A percentile compares a stretch with the other conserved stretches of the same genome.
These are phyloP conservation scores for Blennius ocellaris DNA, from an alignment of 2,113 vertebrate genomes.

Conservation along the genomic window DNA sequence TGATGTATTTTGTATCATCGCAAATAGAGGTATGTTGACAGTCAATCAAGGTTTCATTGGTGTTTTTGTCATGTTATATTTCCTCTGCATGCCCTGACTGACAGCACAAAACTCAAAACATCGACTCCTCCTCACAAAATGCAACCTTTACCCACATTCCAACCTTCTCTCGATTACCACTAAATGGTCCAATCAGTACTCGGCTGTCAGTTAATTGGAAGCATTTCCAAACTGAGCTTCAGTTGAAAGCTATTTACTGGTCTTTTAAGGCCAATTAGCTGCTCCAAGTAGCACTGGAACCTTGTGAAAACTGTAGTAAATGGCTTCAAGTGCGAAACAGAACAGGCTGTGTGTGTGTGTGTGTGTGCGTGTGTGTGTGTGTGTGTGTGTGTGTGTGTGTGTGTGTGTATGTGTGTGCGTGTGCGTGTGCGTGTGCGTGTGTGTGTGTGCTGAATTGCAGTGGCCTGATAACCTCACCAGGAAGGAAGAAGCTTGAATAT, in stretches of 20 bases:
- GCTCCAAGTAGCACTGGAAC: slow-evolving; percentile 1
- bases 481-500: not conserved
- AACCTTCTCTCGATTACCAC: slow-evolving; percentile 39
- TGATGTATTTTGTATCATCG: not conserved
- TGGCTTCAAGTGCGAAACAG: not conserved
- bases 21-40: not conserved
- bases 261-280: slow-evolving; percentile 59
- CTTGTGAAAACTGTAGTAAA: slow-evolving; percentile 12
- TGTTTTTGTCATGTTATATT: not conserved
- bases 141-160: slow-evolving; percentile 41
- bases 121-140: not conserved
- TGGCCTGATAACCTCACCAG: not conserved
- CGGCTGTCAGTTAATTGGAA: slow-evolving; percentile 50
- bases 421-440: slow-evolving; percentile 7
- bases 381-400: slow-evolving; percentile 8
- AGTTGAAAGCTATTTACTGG: slow-evolving; percentile 36
- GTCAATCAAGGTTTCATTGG: not conserved
- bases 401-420: slow-evolving; percentile 12
- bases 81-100: not conserved
- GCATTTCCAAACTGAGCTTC: slow-evolving; percentile 46
- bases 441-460: slow-evolving; percentile 12
- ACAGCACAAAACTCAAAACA: slow-evolving; percentile 5
- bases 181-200: slow-evolving; percentile 55
- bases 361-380: slow-evolving; percentile 16
- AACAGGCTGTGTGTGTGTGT: slow-evolving; percentile 7